Conservation (phyloP, 2,888 invertebrate species). For the Chelonus formosanus region DNA sequence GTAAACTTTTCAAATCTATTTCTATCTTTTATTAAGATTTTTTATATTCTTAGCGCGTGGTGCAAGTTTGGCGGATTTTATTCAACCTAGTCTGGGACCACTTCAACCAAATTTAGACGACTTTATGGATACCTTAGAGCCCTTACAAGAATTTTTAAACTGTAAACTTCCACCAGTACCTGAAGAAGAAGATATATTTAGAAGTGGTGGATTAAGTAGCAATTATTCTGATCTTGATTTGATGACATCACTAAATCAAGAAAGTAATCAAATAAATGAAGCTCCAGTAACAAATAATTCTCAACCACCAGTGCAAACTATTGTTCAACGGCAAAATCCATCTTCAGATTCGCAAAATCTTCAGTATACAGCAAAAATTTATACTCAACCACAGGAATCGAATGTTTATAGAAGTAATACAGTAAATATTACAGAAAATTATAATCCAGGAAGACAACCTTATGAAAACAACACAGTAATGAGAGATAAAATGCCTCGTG, state of each 20-base stretch:
- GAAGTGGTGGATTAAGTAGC: conserved; percentile 49
- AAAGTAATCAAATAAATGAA: conserved; percentile 40
- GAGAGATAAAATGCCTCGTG: conserved; percentile 49
- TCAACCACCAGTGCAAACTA: conserved; percentile 41
- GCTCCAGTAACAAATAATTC: conserved; percentile 26
- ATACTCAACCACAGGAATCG: conserved; percentile 54
- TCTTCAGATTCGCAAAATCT: conserved; percentile 56
- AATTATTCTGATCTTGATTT: conserved; percentile 60
- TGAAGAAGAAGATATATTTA: conserved; percentile 67
- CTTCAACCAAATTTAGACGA: conserved; percentile 96
- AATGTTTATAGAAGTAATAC: conserved; percentile 52
- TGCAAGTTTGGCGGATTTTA: conserved; percentile 92
- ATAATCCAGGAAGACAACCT: conserved; percentile 44
- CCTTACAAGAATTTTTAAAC: conserved; percentile 74
- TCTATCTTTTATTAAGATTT: too few species aligned
- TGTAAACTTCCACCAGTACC: conserved; percentile 71
- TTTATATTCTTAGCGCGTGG: conserved; percentile 74
- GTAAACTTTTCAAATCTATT: too few species aligned
- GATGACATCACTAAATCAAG: conserved; percentile 58
- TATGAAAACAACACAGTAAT: conserved; percentile 44
- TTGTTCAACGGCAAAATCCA: conserved; percentile 47
- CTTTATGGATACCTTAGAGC: conserved; percentile 91
- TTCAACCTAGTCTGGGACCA: conserved; percentile 97
- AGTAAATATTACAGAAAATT: conserved; percentile 45
- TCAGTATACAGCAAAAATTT: conserved; percentile 62